Conservation (phyloP, 1,140 invertebrate genomes). For the Drosophila bipectinata region DNA sequence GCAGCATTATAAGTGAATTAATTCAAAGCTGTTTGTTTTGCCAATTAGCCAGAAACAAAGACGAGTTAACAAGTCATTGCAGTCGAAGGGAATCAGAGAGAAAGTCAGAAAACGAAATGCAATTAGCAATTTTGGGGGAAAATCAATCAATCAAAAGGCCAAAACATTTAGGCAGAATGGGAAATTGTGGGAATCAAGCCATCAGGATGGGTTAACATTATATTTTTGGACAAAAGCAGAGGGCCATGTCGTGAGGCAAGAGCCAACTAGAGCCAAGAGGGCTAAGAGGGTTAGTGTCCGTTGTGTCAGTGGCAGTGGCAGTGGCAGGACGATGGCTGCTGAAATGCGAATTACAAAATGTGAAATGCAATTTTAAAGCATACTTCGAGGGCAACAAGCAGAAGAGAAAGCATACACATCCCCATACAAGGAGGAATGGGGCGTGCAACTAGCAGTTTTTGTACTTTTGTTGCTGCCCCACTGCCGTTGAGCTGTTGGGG, state of each 20-base stretch:
- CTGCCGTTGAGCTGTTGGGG: neutral
- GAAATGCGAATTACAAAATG: slow-evolving; percentile 16
- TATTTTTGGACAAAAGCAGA: neutral
- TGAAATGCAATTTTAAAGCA: slow-evolving; percentile 64
- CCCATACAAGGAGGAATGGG: neutral
- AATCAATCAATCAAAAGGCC: neutral
- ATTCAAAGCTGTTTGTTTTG: no score
- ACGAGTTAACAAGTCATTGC: no score
- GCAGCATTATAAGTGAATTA: no score
- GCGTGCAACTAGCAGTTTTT: slow-evolving; percentile 2
- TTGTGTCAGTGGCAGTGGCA: neutral
- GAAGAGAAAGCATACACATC: slow-evolving; percentile 27
- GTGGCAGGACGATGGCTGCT: slow-evolving; percentile 1
- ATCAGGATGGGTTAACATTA: neutral
- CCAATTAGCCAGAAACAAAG: no score
- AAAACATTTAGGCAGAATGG: no score
- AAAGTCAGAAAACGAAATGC: no score
- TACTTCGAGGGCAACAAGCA: slow-evolving; percentile 64
- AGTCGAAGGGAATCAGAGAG: no score
- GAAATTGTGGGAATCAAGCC: neutral
- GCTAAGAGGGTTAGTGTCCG: slow-evolving; percentile 6
- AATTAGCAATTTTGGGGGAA: neutral
- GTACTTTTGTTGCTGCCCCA: slow-evolving; percentile 3
- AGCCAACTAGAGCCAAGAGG: neutral
- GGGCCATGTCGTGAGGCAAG: neutral